Evolutionary conservation across 2,113 vertebrate species (phyloP), one percentile per base, ranked within the genome.

Genomic region (Carassius gibelio): DNA sequence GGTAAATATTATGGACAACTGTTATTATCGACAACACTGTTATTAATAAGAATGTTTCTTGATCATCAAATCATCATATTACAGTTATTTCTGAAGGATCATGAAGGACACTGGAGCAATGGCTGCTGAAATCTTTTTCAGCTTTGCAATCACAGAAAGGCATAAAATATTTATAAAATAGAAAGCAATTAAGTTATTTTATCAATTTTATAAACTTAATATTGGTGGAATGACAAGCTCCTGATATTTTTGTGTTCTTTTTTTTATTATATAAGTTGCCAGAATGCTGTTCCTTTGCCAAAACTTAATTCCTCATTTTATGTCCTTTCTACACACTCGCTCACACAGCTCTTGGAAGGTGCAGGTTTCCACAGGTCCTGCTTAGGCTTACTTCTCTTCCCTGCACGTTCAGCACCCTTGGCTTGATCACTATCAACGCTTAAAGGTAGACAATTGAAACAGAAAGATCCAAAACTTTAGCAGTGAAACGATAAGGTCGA

Each of bases 261-360:
- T 48, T 45, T 48, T 48, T 0, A 48, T n/a, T n/a, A 48, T 48
- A 11, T 48, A 48, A 48, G 45, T 9, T 48, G 42, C 42, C 42
- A 45, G 42, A 45, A 45, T 45, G 10, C 45, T 48, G 10, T 48
- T 48, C 45, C 10, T 48, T 11, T 9, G 0, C 13, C 21, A 26
- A 45, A 48, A 23, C 57, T 15, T 3, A 48, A 52, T 30, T 30
- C 74, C 30, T 9, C 23, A 76, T 34, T 34, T 19, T 8, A 34
- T 9, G n/a, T 55, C 2, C 0, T n/a, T 77, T 36, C 1, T 8
- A 96, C 97, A 97, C 91, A 98, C 97, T 93, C 93, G 93, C 89
- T 97, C 95, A 17, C 97, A 99, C 79, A 99, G 95, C 93, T 99
- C 97, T 88, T 97, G 94, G 94, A 98, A 99, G 8, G 96, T 97